Conservation (phyloP, 2,113 vertebrate genomes). For the Garra rufa region DNA sequence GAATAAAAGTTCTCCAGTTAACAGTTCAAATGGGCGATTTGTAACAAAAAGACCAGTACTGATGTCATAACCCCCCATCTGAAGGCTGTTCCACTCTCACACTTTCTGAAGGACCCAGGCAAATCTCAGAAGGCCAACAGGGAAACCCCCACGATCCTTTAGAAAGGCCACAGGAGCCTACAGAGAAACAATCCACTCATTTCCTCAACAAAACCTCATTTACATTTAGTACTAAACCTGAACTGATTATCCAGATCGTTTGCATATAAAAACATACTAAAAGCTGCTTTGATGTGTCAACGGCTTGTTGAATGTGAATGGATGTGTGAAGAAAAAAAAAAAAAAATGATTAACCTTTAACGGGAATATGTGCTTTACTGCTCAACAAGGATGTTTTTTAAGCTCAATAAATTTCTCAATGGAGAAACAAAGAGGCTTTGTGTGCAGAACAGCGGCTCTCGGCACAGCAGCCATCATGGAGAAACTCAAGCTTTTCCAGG, state of each 20-base stretch:
- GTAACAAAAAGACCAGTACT: background rate
- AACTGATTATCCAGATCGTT: background rate
- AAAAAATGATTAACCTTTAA: background rate
- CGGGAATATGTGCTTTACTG: background rate
- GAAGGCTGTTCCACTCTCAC: background rate
- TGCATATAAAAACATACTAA: background rate
- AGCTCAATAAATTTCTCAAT: constrained; percentile 20
- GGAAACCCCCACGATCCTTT: background rate
- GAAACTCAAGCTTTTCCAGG: background rate
- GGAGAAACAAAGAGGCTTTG: constrained; percentile 31
- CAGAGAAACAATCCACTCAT: background rate
- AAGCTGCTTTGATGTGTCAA: background rate
- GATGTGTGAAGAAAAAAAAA: background rate
- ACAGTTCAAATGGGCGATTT: background rate
- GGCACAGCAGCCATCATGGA: background rate
- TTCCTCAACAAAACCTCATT: constrained; percentile 25
- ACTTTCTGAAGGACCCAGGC: background rate
- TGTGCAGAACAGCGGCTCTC: background rate
- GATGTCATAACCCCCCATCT: background rate
- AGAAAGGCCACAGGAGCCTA: background rate
- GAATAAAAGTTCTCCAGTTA: background rate
- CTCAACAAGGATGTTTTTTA: background rate
- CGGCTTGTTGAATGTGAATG: background rate
- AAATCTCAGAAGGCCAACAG: background rate
- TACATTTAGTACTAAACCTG: constrained; percentile 7